Conservation (phyloP, 2,797 vertebrate genomes). For the Denticeps clupeoides region DNA sequence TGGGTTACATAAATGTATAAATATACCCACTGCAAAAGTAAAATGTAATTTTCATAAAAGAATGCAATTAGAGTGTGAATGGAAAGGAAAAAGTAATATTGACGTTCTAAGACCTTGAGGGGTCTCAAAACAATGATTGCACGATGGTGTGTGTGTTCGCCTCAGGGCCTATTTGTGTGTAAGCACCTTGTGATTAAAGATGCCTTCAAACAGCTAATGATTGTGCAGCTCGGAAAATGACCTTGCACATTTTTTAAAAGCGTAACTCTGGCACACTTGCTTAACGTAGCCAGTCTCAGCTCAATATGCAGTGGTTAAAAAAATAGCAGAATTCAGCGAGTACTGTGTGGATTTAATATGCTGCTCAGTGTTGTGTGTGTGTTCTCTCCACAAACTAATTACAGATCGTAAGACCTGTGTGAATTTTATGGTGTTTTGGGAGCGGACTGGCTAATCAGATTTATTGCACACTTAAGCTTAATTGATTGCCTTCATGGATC, state of each 20-base stretch:
- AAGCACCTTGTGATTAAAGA: conserved; percentile 1
- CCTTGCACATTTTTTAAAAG: background rate
- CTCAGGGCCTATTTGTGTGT: background rate
- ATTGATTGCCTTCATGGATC: conserved; percentile 64
- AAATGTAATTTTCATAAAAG: too few relatives aligned
- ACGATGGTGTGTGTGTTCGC: conserved; percentile 7
- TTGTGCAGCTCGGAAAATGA: background rate
- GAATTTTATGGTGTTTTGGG: conserved; percentile 62
- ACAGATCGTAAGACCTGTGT: conserved; percentile 52
- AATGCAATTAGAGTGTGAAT: too few relatives aligned
- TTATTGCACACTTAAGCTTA: conserved; percentile 65
- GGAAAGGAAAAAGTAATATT: too few relatives aligned
- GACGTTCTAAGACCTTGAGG: too few relatives aligned
- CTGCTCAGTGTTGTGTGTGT: too few relatives aligned
- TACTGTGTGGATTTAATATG: too few relatives aligned
- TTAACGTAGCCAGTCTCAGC: background rate
- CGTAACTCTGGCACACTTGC: background rate
- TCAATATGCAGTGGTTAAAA: background rate
- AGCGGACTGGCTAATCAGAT: conserved; percentile 64
- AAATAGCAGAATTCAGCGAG: too few relatives aligned
- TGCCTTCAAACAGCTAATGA: conserved; percentile 2
- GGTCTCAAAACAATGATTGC: too few relatives aligned
- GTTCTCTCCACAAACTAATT: conserved; percentile 50
- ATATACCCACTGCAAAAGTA: too few relatives aligned
- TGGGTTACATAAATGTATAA: too few relatives aligned